Percentiles rank a stretch among this genome's conserved stretches.
phyloP scores from a whole-genome alignment of 2,113 vertebrate genomes.

The Lota lota region DNA sequence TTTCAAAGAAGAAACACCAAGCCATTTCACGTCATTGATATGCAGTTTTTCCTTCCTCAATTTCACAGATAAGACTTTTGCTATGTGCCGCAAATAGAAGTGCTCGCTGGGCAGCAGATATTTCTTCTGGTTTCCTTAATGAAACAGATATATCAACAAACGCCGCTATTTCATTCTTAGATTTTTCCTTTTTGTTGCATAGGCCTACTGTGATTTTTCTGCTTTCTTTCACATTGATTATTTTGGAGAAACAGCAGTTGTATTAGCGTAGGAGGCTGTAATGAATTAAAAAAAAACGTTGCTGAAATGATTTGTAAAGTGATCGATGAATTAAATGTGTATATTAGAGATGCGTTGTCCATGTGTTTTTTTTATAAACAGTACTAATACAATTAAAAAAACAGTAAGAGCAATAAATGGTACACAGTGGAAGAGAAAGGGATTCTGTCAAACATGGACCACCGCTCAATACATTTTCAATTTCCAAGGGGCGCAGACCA shows the following conservation, averaged over 20 bases:
- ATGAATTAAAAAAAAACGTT: conserved; percentile 53
- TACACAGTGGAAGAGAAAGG: too few relatives aligned
- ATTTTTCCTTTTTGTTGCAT: conserved; percentile 20
- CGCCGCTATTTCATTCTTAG: background rate
- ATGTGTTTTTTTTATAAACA: background rate
- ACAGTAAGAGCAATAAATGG: too few relatives aligned
- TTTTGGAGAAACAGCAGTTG: conserved; percentile 46
- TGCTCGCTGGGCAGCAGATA: conserved; percentile 9
- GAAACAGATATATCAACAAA: conserved; percentile 9
- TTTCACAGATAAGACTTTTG: too few relatives aligned
- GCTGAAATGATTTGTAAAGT: conserved; percentile 57
- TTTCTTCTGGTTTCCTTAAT: conserved; percentile 5
- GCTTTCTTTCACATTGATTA: conserved; percentile 33
- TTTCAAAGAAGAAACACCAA: too few relatives aligned
- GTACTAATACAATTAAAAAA: too few relatives aligned
- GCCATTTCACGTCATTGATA: too few relatives aligned
- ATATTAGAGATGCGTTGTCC: conserved; percentile 12
- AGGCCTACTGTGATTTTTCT: conserved; percentile 6
- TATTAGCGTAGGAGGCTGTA: conserved; percentile 55
- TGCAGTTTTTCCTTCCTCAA: too few relatives aligned
- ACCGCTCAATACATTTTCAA: too few relatives aligned
- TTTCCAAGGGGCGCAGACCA: too few relatives aligned
- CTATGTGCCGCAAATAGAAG: background rate
- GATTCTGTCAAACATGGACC: too few relatives aligned
- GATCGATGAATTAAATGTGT: conserved; percentile 61